Conservation (phyloP, 2,888 invertebrate species). For the Euphydryas editha region DNA sequence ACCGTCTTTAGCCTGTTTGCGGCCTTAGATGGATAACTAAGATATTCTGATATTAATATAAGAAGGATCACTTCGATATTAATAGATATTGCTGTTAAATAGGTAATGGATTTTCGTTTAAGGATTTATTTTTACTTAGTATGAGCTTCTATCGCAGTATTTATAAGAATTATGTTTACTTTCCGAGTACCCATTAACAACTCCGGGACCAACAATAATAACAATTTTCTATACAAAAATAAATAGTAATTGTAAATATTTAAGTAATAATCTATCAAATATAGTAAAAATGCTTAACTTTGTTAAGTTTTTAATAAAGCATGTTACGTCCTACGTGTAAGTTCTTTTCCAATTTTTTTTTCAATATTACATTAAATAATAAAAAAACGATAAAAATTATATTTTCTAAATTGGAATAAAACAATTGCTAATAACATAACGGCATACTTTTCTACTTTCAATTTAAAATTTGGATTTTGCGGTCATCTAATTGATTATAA, state of each 20-base stretch:
- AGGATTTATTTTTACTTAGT: neutral
- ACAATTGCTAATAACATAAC: slow-evolving; percentile 8
- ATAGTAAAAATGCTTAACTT: too few relatives aligned
- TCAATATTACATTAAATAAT: too few relatives aligned
- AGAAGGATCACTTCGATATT: slow-evolving; percentile 24
- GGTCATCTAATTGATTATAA: slow-evolving; percentile 12
- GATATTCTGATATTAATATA: slow-evolving; percentile 25
- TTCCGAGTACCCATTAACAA: too few relatives aligned
- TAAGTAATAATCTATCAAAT: neutral
- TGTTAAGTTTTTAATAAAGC: too few relatives aligned
- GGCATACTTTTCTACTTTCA: slow-evolving; percentile 3
- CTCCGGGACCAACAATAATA: neutral
- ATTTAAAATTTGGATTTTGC: neutral
- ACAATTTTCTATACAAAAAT: too few relatives aligned
- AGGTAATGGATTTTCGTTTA: slow-evolving; percentile 11
- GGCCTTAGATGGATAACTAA: slow-evolving; percentile 26
- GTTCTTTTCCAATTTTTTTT: too few relatives aligned
- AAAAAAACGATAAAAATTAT: neutral
- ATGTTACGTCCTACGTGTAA: too few relatives aligned
- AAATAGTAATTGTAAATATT: too few relatives aligned
- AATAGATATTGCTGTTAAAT: slow-evolving; percentile 29
- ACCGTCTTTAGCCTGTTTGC: neutral
- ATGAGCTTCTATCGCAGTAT: neutral
- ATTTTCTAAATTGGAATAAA: neutral
- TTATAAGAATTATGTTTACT: neutral